A percentile compares a stretch with the other conserved stretches of the same genome.
These are phyloP conservation scores for Drosophila lacicola DNA, from an alignment of 2,888 invertebrate genomes.

Conservation along the genomic window DNA sequence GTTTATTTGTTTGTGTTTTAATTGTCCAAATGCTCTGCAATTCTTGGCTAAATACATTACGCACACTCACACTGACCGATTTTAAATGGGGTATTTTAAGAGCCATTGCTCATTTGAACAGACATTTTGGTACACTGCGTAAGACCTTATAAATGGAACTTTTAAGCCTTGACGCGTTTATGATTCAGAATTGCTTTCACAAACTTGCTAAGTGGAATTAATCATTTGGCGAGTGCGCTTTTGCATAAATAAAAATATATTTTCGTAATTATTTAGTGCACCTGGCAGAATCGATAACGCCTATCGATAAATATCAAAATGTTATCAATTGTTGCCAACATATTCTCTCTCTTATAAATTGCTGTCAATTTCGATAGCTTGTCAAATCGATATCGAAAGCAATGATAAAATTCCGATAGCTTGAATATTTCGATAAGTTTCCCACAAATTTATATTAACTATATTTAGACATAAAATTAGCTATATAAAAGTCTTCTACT, in stretches of 20 bases:
- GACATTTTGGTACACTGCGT: slow-evolving; percentile 7
- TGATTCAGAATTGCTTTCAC: background rate
- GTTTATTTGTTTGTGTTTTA: slow-evolving; percentile 44
- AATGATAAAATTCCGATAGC: background rate
- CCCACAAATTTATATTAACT: no score
- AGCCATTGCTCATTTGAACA: slow-evolving; percentile 40
- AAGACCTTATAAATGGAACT: slow-evolving; percentile 3
- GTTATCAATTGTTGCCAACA: background rate
- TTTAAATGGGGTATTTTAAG: slow-evolving; percentile 12
- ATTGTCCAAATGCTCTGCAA: slow-evolving; percentile 22
- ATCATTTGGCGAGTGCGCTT: slow-evolving; percentile 8
- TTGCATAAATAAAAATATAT: background rate
- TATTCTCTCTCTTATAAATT: background rate
- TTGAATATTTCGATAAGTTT: background rate
- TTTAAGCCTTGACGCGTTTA: slow-evolving; percentile 6
- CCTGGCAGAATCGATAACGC: background rate
- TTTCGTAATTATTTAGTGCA: background rate
- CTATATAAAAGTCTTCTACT: no score
- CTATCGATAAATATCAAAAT: background rate
- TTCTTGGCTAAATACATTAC: slow-evolving; percentile 19
- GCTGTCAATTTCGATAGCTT: background rate
- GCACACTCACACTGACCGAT: slow-evolving; percentile 9
- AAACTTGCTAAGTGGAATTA: background rate
- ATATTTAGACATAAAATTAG: no score
- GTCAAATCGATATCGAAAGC: background rate